Base-by-base conservation (phyloP, 2,888 invertebrate genomes). In the Tinea pellionella region DNA sequence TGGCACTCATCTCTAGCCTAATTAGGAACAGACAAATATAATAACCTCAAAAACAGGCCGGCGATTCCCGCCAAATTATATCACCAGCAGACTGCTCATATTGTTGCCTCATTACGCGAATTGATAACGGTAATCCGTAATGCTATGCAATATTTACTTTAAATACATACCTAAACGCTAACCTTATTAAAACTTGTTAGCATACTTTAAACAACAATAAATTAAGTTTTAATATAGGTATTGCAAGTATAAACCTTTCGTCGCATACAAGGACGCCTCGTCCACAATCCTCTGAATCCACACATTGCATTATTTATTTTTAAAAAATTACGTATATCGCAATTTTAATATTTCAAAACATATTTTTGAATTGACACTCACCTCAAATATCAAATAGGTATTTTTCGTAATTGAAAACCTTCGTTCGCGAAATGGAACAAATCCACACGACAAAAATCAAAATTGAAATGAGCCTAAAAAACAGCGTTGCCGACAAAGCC, bases 401-500 rank as follows among this genome's bases (percentile, higher is more conserved):
- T 63, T 74, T 77, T 74, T 80, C 78, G 78, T 70, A 70, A 69
- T 69, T 74, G 73, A 62, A 58, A 59, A 12, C 47, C 19, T 59
- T 59, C 19, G 47, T 59, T 29, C 32, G 3, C n/a, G 13, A 83
- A 82, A 78, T 75, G 75, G 77, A 78, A 80, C 82, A 80, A 76
- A 74, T 77, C 76, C 24, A 47, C 30, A 71, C 73, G 68, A 66
- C 75, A 75, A 76, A 72, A 77, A 77, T 76, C 77, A 72, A 76
- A 78, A 73, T 73, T 74, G 67, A 73, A 76, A 47, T 82, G 82
- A 74, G 67, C 65, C 72, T 75, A 24, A 80, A 81, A 61, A 82
- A 81, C 73, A 69, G 69, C 69, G 73, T 78, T 68, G 68, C 80
- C 86, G 81, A 81, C 87, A 78, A 62, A 63, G 64, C 62, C 61